Percentiles rank a stretch among this genome's conserved stretches.
These are phyloP conservation scores for Philereme transversata DNA, from an alignment of 2,888 invertebrate species.

Conservation along the genomic window DNA sequence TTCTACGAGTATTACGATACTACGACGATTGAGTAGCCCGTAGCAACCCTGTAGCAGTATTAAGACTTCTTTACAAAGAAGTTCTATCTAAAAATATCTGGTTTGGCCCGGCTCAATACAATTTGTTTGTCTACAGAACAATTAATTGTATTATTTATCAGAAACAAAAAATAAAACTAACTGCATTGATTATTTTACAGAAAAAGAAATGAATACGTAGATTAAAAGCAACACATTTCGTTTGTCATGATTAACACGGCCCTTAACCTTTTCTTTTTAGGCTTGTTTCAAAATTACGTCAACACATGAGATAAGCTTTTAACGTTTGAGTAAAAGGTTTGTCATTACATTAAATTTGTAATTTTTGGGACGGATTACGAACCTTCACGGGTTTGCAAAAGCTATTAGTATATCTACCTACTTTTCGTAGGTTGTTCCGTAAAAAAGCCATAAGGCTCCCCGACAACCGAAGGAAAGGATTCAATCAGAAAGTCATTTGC, in stretches of 20 bases:
- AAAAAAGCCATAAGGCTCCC: constrained; percentile 43
- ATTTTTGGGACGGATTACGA: constrained; percentile 40
- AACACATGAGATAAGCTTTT: constrained; percentile 32
- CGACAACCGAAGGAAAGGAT: constrained; percentile 40
- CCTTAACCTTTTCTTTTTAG: constrained; percentile 23
- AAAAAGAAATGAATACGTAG: no score
- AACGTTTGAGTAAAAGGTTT: constrained; percentile 35
- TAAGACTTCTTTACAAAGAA: no score
- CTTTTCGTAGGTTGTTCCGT: constrained; percentile 44
- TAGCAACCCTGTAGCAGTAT: no score
- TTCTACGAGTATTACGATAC: no score
- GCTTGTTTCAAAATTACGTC: constrained; percentile 18
- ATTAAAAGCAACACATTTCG: no score
- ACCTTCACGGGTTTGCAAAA: constrained; percentile 41
- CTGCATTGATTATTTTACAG: no score
- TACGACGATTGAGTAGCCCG: no score
- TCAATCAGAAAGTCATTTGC: constrained; percentile 58
- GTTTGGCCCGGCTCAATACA: no score
- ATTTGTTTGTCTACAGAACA: no score
- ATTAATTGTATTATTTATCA: no score
- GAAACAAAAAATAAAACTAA: no score
- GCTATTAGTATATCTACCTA: constrained; percentile 39
- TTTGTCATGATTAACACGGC: neutral
- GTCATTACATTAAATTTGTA: constrained; percentile 41
- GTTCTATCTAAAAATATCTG: no score